Conservation (phyloP, 2,797 vertebrate species). For the Chelon auratus region DNA sequence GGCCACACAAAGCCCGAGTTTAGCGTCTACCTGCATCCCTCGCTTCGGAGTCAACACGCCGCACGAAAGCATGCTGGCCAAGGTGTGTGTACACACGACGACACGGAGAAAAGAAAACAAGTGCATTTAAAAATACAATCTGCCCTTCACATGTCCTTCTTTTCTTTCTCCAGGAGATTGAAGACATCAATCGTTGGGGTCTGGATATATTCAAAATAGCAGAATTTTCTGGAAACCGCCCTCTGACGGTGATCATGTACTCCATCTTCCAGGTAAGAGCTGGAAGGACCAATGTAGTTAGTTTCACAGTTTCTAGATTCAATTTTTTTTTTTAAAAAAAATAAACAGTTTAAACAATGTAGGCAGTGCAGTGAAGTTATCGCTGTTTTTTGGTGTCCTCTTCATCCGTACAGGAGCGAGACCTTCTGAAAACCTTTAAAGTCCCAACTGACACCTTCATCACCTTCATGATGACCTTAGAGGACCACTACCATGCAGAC, state of each 20-base stretch:
- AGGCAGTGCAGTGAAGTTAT: not conserved
- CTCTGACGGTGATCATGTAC: slow-evolving; percentile 92
- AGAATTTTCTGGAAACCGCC: slow-evolving; percentile 90
- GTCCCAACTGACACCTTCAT: slow-evolving; percentile 91
- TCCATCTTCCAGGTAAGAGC: slow-evolving; percentile 92
- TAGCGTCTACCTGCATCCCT: slow-evolving; percentile 84
- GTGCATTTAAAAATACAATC: not conserved
- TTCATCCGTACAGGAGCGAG: slow-evolving; percentile 85
- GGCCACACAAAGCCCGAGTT: slow-evolving; percentile 76
- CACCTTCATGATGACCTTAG: slow-evolving; percentile 93
- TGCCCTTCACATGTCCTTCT: slow-evolving; percentile 18
- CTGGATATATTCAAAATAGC: slow-evolving; percentile 92
- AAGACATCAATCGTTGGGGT: slow-evolving; percentile 92
- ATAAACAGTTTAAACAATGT: too few relatives aligned
- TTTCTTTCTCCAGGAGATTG: slow-evolving; percentile 86
- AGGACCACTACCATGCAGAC: slow-evolving; percentile 92
- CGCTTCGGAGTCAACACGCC: slow-evolving; percentile 91
- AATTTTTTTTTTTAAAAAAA: not conserved
- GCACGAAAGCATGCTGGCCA: slow-evolving; percentile 88
- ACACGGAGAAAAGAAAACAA: slow-evolving; percentile 1
- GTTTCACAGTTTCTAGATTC: not conserved
- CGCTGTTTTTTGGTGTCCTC: not conserved
- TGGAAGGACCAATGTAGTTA: not conserved
- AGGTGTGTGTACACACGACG: slow-evolving; percentile 77
- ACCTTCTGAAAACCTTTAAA: slow-evolving; percentile 92